Base-by-base conservation (phyloP, 2,113 vertebrate genomes). In the Triplophysa rosa region DNA sequence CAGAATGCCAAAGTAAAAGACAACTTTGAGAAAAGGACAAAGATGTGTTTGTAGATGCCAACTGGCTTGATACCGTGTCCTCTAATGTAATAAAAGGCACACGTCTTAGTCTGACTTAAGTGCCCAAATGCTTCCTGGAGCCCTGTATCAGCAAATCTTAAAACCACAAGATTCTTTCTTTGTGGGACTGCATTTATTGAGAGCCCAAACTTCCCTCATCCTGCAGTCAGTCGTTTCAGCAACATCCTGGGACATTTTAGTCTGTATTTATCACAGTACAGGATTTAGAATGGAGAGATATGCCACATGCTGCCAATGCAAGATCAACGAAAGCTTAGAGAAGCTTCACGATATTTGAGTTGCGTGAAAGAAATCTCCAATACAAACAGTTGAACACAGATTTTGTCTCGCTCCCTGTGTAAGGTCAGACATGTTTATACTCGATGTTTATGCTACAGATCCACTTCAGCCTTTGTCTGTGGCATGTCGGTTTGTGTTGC, bases 331-430 rank as follows among this genome's bases (percentile, higher is more conserved):
- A 54, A 54, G 49, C 68, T 6, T 2, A 29, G 49, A 13, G 1
- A 71, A 8, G 49, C 24, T 56, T 70, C 56, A 71, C 19, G 17
- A 70, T 52, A 33, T 71, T 37, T 58, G 11, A 71, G 4, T 56
- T 56, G 6, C 10, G 37, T 8, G 54, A 54, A 70, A 19, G 19
- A 56, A 56, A 56, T 70, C 24, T 56, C 21, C 26, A 52, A 70
- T 52, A 69, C 5, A 54, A 70, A 19, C 42, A 67, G 5, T 23
- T 1, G 23, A 67, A 67, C 12, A 26, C 21, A 26, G 23, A 17
- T 49, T 29, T 24, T 1, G n/a, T 67, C 8, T 6, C 10, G 6
- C 33, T 37, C 33, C 33, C 33, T 37, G 1, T 45, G 10, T 45
- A 45, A 45, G 9, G 10, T 11, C 42, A 12, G 42, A 45, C 8